Evolutionary conservation across 2,888 invertebrate species (phyloP), one percentile per base, ranked within the genome.

Genomic region (Itoplectis maculator): DNA sequence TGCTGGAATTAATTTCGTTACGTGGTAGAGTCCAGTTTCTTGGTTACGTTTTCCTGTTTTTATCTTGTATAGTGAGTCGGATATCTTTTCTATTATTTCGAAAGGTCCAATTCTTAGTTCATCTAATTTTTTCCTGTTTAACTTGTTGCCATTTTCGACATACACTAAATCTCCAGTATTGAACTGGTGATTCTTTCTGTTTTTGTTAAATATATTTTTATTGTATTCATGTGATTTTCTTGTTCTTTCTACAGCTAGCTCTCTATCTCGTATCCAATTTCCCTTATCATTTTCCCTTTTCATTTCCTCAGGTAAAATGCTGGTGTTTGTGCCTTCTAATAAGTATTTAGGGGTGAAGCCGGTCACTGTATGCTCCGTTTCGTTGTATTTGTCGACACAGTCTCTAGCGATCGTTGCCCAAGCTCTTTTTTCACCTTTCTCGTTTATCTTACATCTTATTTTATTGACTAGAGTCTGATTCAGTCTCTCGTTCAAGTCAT

Each of bases 61-160:
- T 35, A 86, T 78, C 51, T 73, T 68, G 51, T 86, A 84, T 56
- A 87, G 85, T 78, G 82, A 84, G 13, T 85, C 84, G 68, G 87
- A 87, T 37, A 88, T 80, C 81, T 86, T 88, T 56, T 82, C 59
- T 45, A 82, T 7, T 18, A 89, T 85, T 72, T 79, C 72, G 69
- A 77, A 88, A 45, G 89, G 88, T 63, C 88, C 88, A 47, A 35
- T 66, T 29, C 81, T 84, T 66, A 88, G 23, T 86, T 87, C 86
- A 65, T 89, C 87, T 65, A 88, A 18, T 81, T 90, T 90, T 82
- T 85, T 88, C 63, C 88, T 86, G 69, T 89, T 90, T 73, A 90
- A 35, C 73, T 75, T 80, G 59, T 90, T 88, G n/a, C 87, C 88
- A 83, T 89, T 89, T 86, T 89, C 87, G 6, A 90, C 78, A 68